Base-by-base conservation (phyloP, 2,888 invertebrate species). In the Oligia strigilis region DNA sequence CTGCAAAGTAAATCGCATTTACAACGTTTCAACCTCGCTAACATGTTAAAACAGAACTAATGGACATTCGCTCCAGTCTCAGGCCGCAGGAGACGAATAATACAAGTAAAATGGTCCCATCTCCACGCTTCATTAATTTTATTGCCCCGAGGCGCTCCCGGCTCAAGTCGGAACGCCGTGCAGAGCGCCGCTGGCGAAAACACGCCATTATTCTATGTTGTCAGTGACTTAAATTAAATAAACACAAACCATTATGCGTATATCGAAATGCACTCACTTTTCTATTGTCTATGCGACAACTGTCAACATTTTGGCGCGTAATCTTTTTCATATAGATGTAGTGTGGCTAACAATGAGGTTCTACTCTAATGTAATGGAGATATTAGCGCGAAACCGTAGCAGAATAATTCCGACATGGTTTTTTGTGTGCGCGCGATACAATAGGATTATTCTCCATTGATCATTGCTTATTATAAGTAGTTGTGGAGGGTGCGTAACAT, bases 1-100 rank as follows among this genome's bases (percentile, higher is more conserved):
- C 95, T 93, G 93, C 93, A 94, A 93, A 96, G 96, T 96, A 97
- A 97, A 97, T 97, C 96, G 96, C 95, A 97, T 97, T 97, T 97
- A 95, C 96, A 96, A 96, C 96, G 95, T 97, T 97, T 97, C 97
- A 97, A 96, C 96, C 95, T 96, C 96, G 96, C 97, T 97, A 97
- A 97, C 97, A 97, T 97, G 97, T 97, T 97, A 97, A 97, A 97
- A 97, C 96, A 97, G 97, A 97, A 97, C 97, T 97, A 97, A 97
- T 97, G 97, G 97, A 97, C 97, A 97, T 97, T 97, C 97, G 97
- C 95, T 97, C 93, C 96, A 96, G 96, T 96, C 96, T 95, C 94
- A 95, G 96, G 95, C 95, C 96, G 95, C 96, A 96, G 94, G 96
- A 97, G 97, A 96, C 95, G 97, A 97, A 97, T 97, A 97, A 97